Base-by-base conservation (phyloP, 2,797 vertebrate species). In the Protosalanx chinensis region DNA sequence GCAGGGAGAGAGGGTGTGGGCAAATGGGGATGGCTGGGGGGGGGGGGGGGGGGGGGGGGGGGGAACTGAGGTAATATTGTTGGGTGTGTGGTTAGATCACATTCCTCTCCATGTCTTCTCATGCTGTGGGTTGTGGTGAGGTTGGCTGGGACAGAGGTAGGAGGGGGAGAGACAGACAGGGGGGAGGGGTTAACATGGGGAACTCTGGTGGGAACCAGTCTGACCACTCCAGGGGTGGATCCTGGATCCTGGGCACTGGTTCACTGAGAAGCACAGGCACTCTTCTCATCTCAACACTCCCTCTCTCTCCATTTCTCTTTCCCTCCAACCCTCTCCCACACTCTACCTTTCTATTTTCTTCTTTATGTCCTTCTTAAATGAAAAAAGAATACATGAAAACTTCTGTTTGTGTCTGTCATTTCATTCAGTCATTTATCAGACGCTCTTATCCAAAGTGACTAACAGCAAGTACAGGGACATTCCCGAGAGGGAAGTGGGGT, bases 41-140 rank as follows among this genome's bases (percentile, higher is more conserved):
- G 75, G 84, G 87, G 77, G 75, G 84, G 88, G 60, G 86, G 82
- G 79, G 15, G 77, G 75, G 84, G 87, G 77, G 75, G 84, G 88
- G 60, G 86, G 82, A 82, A 87, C 86, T 90, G 84, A 90, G 87
- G 87, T 82, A 87, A 77, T 86, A 78, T 87, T 82, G 85, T 77
- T 82, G 69, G 77, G 82, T 89, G 66, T 84, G 90, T 56, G 86
- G 85, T 91, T 89, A 85, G 70, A 64, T 89, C 88, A 82, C 73
- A 60, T 91, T 94, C 86, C 87, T 85, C 60, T 59, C 77, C 84
- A 81, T 77, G 82, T 88, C 90, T 90, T 91, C 90, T 91, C 90
- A 87, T 81, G 83, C 86, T 82, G 87, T 88, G 71, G 74, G 88
- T 88, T 87, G 58, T 83, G 71, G 85, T 53, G 82, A 83, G 84